These are phyloP conservation scores for Papilio glaucus DNA, from an alignment of 1,140 invertebrate genomes.

Conservation along the genomic window DNA sequence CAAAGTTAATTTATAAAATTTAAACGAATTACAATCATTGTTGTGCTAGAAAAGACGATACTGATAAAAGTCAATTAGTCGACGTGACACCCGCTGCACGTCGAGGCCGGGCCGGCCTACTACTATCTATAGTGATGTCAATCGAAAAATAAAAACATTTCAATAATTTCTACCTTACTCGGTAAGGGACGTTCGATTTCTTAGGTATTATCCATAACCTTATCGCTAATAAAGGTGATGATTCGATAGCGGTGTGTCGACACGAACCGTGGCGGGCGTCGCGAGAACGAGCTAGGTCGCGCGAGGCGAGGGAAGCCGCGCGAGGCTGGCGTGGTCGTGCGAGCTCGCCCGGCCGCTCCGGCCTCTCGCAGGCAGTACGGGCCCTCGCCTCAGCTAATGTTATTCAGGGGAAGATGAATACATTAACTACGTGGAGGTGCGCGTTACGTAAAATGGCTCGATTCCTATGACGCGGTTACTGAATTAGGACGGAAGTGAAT, in stretches of 20 bases:
- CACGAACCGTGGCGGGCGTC: conserved; percentile 60
- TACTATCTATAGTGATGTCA: conserved; percentile 72
- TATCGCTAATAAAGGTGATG: conserved; percentile 78
- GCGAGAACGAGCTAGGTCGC: conserved; percentile 50
- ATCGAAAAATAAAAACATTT: conserved; percentile 78
- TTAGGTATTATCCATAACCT: conserved; percentile 80
- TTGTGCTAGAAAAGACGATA: conserved; percentile 77
- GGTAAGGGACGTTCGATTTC: conserved; percentile 82
- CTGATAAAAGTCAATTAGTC: conserved; percentile 61
- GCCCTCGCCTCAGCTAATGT: conserved; percentile 64
- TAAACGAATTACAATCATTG: conserved; percentile 67
- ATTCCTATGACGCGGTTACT: conserved; percentile 82
- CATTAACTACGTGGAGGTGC: conserved; percentile 76
- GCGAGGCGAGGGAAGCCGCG: conserved; percentile 33
- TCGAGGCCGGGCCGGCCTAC: conserved; percentile 30
- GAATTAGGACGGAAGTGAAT: conserved; percentile 83
- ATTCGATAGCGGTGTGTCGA: conserved; percentile 59
- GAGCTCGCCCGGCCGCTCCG: conserved; percentile 49
- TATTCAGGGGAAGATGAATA: conserved; percentile 77
- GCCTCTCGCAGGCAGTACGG: conserved; percentile 49
- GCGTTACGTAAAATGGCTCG: conserved; percentile 83
- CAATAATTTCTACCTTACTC: conserved; percentile 82
- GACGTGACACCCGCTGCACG: conserved; percentile 34
- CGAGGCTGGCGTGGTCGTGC: conserved; percentile 41
- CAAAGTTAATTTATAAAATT: conserved; percentile 81